Percentiles rank a stretch among this genome's conserved stretches.
Evolutionary conservation across 2,797 vertebrate genomes (phyloP).

Genomic region (Malurus splendens): DNA sequence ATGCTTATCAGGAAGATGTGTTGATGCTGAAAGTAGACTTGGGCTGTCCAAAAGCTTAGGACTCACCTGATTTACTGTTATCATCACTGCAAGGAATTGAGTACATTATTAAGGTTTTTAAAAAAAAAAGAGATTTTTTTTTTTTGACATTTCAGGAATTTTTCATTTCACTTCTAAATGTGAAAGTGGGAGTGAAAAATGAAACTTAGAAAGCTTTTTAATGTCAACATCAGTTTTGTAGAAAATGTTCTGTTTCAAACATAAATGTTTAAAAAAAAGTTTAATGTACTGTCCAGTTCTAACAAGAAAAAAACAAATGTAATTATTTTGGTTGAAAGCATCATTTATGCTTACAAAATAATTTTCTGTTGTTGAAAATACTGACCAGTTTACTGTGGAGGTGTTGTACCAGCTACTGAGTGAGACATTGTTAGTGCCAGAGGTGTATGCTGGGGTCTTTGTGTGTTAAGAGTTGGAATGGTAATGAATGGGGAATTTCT

Average conservation of each 20-base stretch:
- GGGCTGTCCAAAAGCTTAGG: background rate
- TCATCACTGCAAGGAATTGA: background rate
- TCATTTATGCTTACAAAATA: background rate
- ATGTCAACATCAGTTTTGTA: background rate
- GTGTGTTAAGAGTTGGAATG: background rate
- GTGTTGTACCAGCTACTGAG: background rate
- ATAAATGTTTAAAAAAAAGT: background rate
- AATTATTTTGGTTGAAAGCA: background rate
- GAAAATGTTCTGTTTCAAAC: background rate
- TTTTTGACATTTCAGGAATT: background rate
- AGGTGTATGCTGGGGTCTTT: background rate
- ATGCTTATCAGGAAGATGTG: background rate
- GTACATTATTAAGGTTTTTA: background rate
- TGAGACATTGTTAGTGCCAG: background rate
- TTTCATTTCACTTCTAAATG: background rate
- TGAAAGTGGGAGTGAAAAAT: constrained; percentile 1
- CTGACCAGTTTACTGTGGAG: background rate
- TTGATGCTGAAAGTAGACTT: background rate
- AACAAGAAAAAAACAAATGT: background rate
- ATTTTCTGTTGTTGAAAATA: background rate
- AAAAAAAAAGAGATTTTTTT: background rate
- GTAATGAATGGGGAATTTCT: background rate
- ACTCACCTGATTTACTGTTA: background rate
- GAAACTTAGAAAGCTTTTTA: background rate
- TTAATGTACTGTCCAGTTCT: background rate